Evolutionary conservation across 2,113 vertebrate species (phyloP).

Genomic region (Hippocampus comes): DNA sequence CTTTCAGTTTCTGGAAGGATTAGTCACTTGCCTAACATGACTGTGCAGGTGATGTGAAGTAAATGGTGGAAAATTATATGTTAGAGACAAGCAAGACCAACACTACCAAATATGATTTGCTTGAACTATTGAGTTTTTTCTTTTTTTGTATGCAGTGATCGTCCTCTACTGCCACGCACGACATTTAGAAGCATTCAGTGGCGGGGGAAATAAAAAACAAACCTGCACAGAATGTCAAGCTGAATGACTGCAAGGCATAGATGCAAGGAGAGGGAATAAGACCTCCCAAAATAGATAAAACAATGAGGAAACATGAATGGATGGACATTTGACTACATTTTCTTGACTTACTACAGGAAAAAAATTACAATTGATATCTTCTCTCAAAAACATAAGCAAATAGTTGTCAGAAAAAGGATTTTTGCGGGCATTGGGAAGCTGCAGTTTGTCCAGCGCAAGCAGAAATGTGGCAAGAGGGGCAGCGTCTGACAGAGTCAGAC

Average conservation of each 20-base stretch:
- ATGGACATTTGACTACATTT: neutral
- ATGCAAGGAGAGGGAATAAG: neutral
- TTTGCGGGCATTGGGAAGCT: constrained; percentile 14
- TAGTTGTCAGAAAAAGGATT: neutral
- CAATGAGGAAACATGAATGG: neutral
- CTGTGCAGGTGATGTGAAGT: too few species aligned
- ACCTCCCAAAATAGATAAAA: neutral
- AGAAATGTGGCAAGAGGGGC: constrained; percentile 25
- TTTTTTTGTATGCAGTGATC: neutral
- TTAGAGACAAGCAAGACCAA: too few species aligned
- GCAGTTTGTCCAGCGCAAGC: constrained; percentile 26
- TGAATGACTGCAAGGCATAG: neutral
- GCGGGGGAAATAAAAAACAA: neutral
- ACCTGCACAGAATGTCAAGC: neutral
- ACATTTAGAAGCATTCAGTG: neutral
- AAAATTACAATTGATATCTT: neutral
- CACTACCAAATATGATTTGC: too few species aligned
- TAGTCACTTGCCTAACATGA: too few species aligned
- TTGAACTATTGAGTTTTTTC: neutral
- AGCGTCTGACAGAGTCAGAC: constrained; percentile 25
- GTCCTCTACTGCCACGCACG: neutral
- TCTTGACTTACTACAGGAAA: neutral
- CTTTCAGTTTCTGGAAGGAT: too few species aligned
- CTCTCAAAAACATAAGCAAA: neutral
- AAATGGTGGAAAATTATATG: too few species aligned